Base-by-base conservation (phyloP, 2,888 invertebrate genomes). In the Trichogramma evanescens region DNA sequence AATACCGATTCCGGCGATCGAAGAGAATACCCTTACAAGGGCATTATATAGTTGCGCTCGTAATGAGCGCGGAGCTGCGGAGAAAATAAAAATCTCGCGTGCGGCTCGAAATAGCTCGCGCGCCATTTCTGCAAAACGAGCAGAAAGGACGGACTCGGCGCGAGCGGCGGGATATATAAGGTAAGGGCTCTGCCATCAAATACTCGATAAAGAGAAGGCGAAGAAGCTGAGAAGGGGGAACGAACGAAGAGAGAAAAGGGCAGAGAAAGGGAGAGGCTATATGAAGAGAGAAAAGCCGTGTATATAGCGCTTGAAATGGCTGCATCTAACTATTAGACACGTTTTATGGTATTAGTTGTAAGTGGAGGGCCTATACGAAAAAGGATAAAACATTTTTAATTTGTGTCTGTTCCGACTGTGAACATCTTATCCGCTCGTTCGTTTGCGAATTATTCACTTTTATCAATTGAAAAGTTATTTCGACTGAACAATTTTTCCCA, bases 101-200 rank as follows among this genome's bases (percentile, higher is more conserved):
- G 26, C 26, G 44, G n/a, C 63, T 66, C 63, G 57, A 69, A 70
- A 69, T 70, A 66, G 68, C 69, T 61, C 49, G 65, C 65, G 63
- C 26, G 26, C 26, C 26, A 26, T 26, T 26, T 26, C 26, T 26
- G 26, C 26, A 26, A 26, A 26, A 26, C 26, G 26, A 26, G 2
- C 26, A 26, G 26, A 26, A 26, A 26, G 26, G 26, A 26, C 2
- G 26, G 26, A 26, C 13, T n/a, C n/a, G n/a, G 13, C 44, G n/a
- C 4, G 49, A 49, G 48, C 7, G 10, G 40, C 9, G 40, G 40
- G 49, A 10, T 26, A 26, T 26, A 26, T 26, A 26, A 26, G 26
- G 26, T 26, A 13, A 44, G 50, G 8, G 50, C 26, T 26, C 26
- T 26, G 26, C 26, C 26, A 26, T 26, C 26, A 26, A 26, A 26